A percentile compares a stretch with the other conserved stretches of the same genome.
These are phyloP conservation scores for Takifugu flavidus DNA, from an alignment of 2,113 vertebrate genomes.

Conservation along the genomic window DNA sequence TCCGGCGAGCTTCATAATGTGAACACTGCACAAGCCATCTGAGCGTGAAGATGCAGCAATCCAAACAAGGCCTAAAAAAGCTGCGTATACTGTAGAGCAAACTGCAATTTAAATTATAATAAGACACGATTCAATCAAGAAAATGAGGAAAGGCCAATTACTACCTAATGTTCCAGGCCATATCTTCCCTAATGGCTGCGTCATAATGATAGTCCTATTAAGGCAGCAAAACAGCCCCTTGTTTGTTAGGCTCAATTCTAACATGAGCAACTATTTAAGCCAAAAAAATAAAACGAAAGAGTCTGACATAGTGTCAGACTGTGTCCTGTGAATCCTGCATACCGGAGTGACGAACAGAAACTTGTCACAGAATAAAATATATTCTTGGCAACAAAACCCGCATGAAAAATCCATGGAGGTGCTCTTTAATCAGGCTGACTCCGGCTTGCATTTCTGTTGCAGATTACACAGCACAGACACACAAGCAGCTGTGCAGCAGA, in stretches of 20 bases:
- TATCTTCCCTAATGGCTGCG: slow-evolving; percentile 8
- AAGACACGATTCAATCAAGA: slow-evolving; percentile 17
- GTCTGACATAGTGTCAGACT: slow-evolving; percentile 3
- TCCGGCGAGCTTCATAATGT: not conserved
- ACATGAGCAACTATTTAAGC: not conserved
- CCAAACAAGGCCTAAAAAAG: slow-evolving; percentile 8
- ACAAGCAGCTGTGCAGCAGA: not conserved
- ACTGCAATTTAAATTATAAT: slow-evolving; percentile 30
- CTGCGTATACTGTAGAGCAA: slow-evolving; percentile 17
- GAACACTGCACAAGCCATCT: not conserved
- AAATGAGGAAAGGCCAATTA: slow-evolving; percentile 14
- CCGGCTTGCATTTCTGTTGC: slow-evolving; percentile 5
- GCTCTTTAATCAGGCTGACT: slow-evolving; percentile 23
- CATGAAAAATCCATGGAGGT: slow-evolving; percentile 48
- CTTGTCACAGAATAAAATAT: slow-evolving; percentile 14
- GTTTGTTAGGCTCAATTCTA: not conserved
- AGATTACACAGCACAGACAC: slow-evolving; percentile 24
- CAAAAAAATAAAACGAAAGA: not conserved
- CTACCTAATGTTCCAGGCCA: slow-evolving; percentile 22
- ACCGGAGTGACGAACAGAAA: slow-evolving; percentile 33
- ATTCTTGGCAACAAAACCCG: slow-evolving; percentile 32
- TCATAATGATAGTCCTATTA: slow-evolving; percentile 2
- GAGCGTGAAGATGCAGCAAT: not conserved
- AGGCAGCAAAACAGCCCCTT: not conserved
- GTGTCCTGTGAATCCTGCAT: slow-evolving; percentile 8